phyloP scores from a whole-genome alignment of 2,113 vertebrate genomes.

The Bos javanicus region DNA sequence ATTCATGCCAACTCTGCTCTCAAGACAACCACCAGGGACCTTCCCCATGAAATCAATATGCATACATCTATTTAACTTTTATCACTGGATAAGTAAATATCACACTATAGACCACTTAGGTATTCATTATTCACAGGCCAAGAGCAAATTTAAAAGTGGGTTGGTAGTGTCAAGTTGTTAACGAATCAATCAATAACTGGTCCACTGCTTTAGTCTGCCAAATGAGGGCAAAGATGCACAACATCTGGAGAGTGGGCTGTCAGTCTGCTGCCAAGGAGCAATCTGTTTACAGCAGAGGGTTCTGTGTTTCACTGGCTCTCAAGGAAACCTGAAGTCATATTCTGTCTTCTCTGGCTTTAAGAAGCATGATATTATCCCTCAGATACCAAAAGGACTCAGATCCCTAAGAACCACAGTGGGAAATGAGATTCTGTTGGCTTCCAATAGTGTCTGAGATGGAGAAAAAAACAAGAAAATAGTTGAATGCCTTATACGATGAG shows the following conservation, averaged over 20 bases:
- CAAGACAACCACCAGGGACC: slow-evolving; percentile 35
- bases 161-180: not conserved
- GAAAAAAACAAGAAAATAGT: not conserved
- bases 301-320: not conserved
- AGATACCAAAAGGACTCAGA: not conserved
- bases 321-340: not conserved
- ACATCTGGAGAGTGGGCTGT: slow-evolving; percentile 40
- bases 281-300: not conserved
- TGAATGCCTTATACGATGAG: accelerated
- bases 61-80: slow-evolving; percentile 61
- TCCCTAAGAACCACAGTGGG: not conserved
- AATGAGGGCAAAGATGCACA: not conserved
- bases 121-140: slow-evolving; percentile 45
- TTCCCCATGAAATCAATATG: slow-evolving; percentile 40
- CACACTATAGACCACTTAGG: slow-evolving; percentile 36
- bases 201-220: not conserved
- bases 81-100: slow-evolving; percentile 56
- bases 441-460: not conserved
- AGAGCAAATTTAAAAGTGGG: slow-evolving; percentile 54
- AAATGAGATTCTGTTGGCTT: not conserved
- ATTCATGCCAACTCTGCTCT: not conserved
- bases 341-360: not conserved
- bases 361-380: not conserved
- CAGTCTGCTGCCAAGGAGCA: not conserved
- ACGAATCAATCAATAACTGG: slow-evolving; percentile 57